Evolutionary conservation across 2,888 invertebrate genomes (phyloP).

Genomic region (Polietes domitor): DNA sequence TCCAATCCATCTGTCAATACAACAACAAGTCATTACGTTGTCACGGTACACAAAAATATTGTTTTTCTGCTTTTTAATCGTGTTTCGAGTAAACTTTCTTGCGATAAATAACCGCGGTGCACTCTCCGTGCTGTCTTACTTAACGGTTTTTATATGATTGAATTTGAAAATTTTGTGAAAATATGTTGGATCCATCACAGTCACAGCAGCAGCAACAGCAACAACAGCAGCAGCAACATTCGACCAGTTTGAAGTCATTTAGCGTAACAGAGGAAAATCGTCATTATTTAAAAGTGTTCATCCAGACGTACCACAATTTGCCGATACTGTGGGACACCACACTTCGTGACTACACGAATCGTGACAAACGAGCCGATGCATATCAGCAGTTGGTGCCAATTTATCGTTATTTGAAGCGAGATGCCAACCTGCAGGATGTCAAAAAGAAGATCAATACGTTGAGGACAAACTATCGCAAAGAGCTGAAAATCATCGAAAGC

Average conservation of each 20-base stretch:
- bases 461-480: conserved; percentile 78
- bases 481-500: conserved; percentile 77
- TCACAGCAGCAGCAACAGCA: conserved; percentile 67
- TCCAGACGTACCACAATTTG: conserved; percentile 76
- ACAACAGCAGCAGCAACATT: conserved; percentile 48
- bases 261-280: conserved; percentile 77
- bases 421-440: conserved; percentile 79
- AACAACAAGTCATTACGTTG: conserved; percentile 46
- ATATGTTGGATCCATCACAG: conserved; percentile 50
- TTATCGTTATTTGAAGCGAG: conserved; percentile 76
- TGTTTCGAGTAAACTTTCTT: neutral
- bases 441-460: conserved; percentile 79
- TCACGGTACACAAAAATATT: neutral
- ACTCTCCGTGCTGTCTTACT: conserved; percentile 32
- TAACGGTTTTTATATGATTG: conserved; percentile 58
- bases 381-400: conserved; percentile 75
- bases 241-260: conserved; percentile 66
- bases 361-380: conserved; percentile 77
- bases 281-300: conserved; percentile 76
- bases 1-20: conserved; percentile 73
- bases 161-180: conserved; percentile 20
- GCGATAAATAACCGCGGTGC: neutral
- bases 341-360: conserved; percentile 77
- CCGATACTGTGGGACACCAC: conserved; percentile 79
- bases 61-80: neutral